These are phyloP conservation scores for Acleris emargana DNA, from an alignment of 2,888 invertebrate species.

Conservation along the genomic window DNA sequence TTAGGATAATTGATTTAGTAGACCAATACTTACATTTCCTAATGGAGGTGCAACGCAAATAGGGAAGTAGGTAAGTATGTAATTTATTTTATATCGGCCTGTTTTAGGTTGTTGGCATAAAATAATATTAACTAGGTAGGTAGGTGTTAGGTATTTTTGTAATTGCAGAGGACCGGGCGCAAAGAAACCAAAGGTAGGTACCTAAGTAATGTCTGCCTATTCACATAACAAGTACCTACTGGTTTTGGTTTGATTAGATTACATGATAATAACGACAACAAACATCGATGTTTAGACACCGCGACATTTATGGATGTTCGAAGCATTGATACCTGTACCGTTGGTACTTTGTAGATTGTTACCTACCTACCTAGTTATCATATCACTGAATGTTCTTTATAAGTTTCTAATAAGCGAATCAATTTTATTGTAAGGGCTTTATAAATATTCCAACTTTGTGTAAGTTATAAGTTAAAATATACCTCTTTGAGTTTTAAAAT, in stretches of 20 bases:
- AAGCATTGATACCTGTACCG: not conserved
- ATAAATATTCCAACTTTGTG: slow-evolving; percentile 32
- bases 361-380: slow-evolving; percentile 5
- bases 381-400: slow-evolving; percentile 4
- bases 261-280: not conserved
- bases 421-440: slow-evolving; percentile 2
- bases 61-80: too few relatives aligned
- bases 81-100: too few relatives aligned
- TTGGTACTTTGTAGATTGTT: slow-evolving; percentile 11
- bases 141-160: too few relatives aligned
- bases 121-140: too few relatives aligned
- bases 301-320: slow-evolving; percentile 32
- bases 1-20: not conserved
- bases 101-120: too few relatives aligned
- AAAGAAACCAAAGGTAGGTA: slow-evolving; percentile 17
- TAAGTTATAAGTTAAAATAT: slow-evolving; percentile 11
- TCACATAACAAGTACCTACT: slow-evolving; percentile 49
- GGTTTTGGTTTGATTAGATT: slow-evolving; percentile 12
- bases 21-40: too few relatives aligned
- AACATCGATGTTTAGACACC: not conserved
- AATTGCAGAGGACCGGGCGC: too few relatives aligned
- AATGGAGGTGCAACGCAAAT: too few relatives aligned
- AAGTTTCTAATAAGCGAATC: not conserved
- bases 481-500: slow-evolving; percentile 11
- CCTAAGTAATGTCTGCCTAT: slow-evolving; percentile 52